Evolutionary conservation across 2,888 invertebrate genomes (phyloP).

Genomic region (Eledone cirrhosa): DNA sequence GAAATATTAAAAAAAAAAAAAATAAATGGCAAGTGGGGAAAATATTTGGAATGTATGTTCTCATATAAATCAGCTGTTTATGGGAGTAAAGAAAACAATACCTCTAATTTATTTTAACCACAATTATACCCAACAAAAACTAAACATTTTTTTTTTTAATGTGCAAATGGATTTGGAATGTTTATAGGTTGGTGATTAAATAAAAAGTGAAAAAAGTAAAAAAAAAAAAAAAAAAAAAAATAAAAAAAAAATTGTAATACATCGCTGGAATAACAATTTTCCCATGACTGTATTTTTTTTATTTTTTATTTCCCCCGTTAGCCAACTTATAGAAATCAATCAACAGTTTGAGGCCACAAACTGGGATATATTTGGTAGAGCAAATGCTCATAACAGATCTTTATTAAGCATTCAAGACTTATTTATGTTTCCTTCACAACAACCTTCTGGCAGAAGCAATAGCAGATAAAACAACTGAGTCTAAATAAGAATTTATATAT

Average conservation of each 20-base stretch:
- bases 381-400: conserved; percentile 16
- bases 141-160: too few relatives aligned
- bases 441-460: conserved; percentile 24
- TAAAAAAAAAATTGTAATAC: conserved; percentile 3
- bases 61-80: too few relatives aligned
- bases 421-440: conserved; percentile 10
- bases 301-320: background rate
- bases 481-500: too few relatives aligned
- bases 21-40: too few relatives aligned
- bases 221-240: background rate
- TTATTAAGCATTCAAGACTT: conserved; percentile 20
- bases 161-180: conserved; percentile 22
- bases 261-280: conserved; percentile 26
- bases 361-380: background rate
- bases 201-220: background rate
- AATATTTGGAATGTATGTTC: too few relatives aligned
- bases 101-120: too few relatives aligned
- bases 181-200: background rate
- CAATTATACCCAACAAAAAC: too few relatives aligned
- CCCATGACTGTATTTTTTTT: conserved; percentile 4
- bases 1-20: too few relatives aligned
- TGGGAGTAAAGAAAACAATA: too few relatives aligned
- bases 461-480: conserved; percentile 1
- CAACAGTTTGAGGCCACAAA: background rate
- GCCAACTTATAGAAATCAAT: background rate